These are phyloP conservation scores for Eulithis prunata DNA, from an alignment of 2,888 invertebrate genomes.

Conservation along the genomic window DNA sequence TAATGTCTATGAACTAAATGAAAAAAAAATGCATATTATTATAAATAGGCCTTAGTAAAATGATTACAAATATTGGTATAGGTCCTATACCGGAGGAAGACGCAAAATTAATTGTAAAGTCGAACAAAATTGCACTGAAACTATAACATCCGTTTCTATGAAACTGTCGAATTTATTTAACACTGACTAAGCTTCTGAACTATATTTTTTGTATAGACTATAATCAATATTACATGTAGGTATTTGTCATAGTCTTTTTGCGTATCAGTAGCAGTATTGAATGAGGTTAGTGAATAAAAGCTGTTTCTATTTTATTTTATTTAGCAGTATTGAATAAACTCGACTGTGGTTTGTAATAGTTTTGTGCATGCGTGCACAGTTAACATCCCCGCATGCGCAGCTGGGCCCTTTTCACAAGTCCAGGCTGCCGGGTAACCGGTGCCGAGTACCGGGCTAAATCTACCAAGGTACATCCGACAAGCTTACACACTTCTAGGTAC, in stretches of 20 bases:
- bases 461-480: no score
- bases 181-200: conserved; percentile 9
- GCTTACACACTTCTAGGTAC: no score
- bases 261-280: conserved; percentile 6
- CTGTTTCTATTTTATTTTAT: no score
- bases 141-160: conserved; percentile 3
- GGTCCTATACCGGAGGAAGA: conserved; percentile 57
- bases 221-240: conserved; percentile 5
- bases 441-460: no score
- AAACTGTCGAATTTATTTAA: conserved; percentile 20
- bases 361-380: conserved; percentile 2
- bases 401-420: not conserved
- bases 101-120: conserved; percentile 50
- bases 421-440: no score
- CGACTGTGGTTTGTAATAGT: conserved; percentile 19
- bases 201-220: conserved; percentile 24
- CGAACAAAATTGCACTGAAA: conserved; percentile 56
- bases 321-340: conserved; percentile 13
- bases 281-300: not conserved
- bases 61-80: conserved; percentile 52
- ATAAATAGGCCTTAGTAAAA: conserved; percentile 62
- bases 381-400: conserved; percentile 2
- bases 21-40: conserved; percentile 61
- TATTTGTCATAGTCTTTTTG: conserved; percentile 31
- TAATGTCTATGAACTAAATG: conserved; percentile 55